Evolutionary conservation across 2,113 vertebrate genomes (phyloP), one percentile per base, ranked within the genome.

Genomic region (Clarias macrocephalus): DNA sequence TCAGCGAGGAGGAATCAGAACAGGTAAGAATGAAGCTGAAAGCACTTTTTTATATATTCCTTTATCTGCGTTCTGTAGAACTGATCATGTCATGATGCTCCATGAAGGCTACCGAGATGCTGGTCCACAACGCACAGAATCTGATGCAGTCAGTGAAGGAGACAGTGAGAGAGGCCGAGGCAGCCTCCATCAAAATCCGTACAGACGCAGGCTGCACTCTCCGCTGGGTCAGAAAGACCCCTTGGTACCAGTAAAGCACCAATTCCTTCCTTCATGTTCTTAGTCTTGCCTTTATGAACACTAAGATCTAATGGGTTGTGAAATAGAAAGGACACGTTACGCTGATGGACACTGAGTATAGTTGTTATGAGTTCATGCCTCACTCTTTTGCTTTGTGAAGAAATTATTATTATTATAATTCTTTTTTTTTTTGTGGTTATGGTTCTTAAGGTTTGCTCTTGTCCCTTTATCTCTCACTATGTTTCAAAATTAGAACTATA

Each of bases 81-180:
- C 15, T 70, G n/a, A 68, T 54, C 65, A 63, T 79, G 52, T 84
- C 68, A 62, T 12, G 85, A 42, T 75, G 56, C 23, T 85, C 16
- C 56, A 62, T 62, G 66, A 80, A 99, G 98, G 98, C 98, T 91
- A 99, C 98, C 0, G 98, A 99, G 89, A 99, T 99, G 98, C 92
- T 99, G 95, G 98, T 99, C 88, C 98, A 99, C 83, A 99, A 99
- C 0, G 98, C 98, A 48, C 98, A 99, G 96, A 99, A 99, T 92
- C 95, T 99, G 82, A 99, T 99, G 98, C 98, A 99, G 93, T 99
- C 98, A 0, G 98, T 99, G 90, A 99, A 99, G 95, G 98, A 99
- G 94, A 99, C 98, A 0, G 98, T 99, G 87, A 94, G 98, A 93
- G 98, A 99, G 93, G 98, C 98, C n/a, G 98, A 99, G 92, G 98